Evolutionary conservation across 2,797 vertebrate genomes (phyloP).

Genomic region (Oophaga sylvatica): DNA sequence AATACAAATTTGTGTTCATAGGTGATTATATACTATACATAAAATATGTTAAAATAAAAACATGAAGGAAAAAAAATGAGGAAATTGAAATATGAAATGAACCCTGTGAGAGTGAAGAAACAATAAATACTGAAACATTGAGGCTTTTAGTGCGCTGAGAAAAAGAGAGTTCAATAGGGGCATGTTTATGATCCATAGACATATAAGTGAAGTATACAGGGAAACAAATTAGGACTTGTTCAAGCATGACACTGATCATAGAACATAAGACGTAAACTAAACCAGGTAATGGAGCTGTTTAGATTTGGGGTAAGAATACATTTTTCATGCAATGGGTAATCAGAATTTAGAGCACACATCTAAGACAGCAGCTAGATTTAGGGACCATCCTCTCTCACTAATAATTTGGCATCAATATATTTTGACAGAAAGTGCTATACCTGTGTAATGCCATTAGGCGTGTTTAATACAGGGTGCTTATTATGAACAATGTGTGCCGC

Average conservation of each 20-base stretch:
- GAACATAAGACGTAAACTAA: constrained; percentile 47
- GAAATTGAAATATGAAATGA: constrained; percentile 25
- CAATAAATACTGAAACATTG: constrained; percentile 43
- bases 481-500: neutral
- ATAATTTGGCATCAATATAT: constrained; percentile 48
- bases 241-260: constrained; percentile 51
- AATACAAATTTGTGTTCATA: neutral
- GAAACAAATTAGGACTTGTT: constrained; percentile 54
- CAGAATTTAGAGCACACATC: constrained; percentile 20
- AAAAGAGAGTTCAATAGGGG: neutral
- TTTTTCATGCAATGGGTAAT: constrained; percentile 44
- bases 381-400: constrained; percentile 43
- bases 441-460: constrained; percentile 24
- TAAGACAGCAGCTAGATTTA: constrained; percentile 41
- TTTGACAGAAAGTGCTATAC: constrained; percentile 17
- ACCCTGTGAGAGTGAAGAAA: constrained; percentile 26
- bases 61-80: neutral
- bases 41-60: constrained; percentile 21
- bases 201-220: constrained; percentile 50
- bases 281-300: constrained; percentile 46
- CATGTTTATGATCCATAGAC: constrained; percentile 45
- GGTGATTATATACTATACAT: neutral
- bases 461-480: constrained; percentile 7
- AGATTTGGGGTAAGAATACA: constrained; percentile 51
- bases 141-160: constrained; percentile 37